Percentiles rank a stretch among this genome's conserved stretches.
These are phyloP conservation scores for Ia io DNA, from an alignment of 2,113 vertebrate genomes.

Conservation along the genomic window DNA sequence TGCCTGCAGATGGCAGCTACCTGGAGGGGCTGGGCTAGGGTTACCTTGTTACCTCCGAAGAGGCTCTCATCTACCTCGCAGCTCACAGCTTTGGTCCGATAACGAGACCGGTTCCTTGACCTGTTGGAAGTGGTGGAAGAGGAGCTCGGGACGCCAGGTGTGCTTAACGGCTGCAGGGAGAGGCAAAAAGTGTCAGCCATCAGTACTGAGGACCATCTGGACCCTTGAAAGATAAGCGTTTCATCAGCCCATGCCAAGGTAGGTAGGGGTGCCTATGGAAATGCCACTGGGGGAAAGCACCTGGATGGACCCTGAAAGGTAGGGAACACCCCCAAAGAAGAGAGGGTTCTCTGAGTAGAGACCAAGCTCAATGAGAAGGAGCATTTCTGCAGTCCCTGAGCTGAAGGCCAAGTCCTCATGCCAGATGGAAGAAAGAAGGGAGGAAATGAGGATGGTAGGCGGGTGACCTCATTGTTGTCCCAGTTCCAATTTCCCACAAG, in stretches of 20 bases:
- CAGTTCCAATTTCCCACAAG: background rate
- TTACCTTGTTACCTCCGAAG: slow-evolving; percentile 82
- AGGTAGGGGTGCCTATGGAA: background rate
- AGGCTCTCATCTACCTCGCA: slow-evolving; percentile 86
- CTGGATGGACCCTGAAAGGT: background rate
- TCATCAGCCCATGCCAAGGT: background rate
- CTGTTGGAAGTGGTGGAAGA: slow-evolving; percentile 60
- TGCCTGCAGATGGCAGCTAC: background rate
- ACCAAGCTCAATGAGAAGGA: background rate
- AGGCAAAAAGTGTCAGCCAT: background rate
- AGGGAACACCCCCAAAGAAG: background rate
- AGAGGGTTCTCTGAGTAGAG: too few relatives aligned
- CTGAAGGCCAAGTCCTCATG: background rate
- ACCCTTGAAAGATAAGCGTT: background rate
- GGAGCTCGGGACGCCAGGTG: background rate
- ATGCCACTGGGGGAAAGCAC: background rate
- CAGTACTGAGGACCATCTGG: background rate
- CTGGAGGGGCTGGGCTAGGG: background rate
- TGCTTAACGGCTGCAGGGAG: slow-evolving; percentile 54
- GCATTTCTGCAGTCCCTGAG: background rate
- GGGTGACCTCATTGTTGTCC: background rate
- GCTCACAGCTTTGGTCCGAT: slow-evolving; percentile 78
- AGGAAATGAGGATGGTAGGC: background rate
- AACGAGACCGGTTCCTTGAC: slow-evolving; percentile 72
- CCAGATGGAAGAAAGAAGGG: background rate